Percentiles rank a stretch among this genome's conserved stretches.
phyloP scores from a whole-genome alignment of 2,113 vertebrate genomes.

The Telmatochromis sp. region DNA sequence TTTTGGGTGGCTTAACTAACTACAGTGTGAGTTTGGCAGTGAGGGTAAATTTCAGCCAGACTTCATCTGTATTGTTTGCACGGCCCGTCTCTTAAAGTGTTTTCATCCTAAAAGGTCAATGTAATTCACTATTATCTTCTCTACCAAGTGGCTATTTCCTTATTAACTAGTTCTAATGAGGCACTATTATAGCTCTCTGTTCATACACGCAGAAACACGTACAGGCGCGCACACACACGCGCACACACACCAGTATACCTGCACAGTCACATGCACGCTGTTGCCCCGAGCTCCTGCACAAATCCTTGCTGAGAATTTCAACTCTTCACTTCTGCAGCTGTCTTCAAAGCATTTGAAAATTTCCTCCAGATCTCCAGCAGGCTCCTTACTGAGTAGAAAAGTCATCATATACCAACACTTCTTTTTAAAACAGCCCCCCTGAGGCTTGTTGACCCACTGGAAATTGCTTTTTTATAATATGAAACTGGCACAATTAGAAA shows the following conservation, averaged over 20 bases:
- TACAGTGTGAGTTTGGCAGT: background rate
- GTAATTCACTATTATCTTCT: constrained; percentile 35
- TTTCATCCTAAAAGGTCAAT: constrained; percentile 28
- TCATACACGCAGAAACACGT: background rate
- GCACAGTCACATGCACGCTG: background rate
- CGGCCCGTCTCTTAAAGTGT: background rate
- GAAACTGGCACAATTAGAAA: background rate
- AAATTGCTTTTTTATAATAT: constrained; percentile 2
- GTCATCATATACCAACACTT: background rate
- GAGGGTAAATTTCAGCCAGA: background rate
- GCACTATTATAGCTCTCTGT: background rate
- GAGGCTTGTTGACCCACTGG: constrained; percentile 5
- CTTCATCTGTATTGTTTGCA: constrained; percentile 18
- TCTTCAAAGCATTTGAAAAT: constrained; percentile 35
- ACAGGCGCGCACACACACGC: background rate
- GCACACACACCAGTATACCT: background rate
- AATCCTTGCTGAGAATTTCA: constrained; percentile 37
- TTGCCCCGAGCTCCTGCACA: constrained; percentile 7
- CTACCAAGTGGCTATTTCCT: constrained; percentile 28
- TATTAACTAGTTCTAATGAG: constrained; percentile 39
- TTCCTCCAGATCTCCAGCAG: background rate
- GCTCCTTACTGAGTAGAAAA: constrained; percentile 5
- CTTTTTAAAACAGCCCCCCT: background rate
- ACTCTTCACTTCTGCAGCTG: background rate
- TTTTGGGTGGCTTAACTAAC: background rate